These are phyloP conservation scores for Leucophenga montana DNA, from an alignment of 2,888 invertebrate species.

Conservation along the genomic window DNA sequence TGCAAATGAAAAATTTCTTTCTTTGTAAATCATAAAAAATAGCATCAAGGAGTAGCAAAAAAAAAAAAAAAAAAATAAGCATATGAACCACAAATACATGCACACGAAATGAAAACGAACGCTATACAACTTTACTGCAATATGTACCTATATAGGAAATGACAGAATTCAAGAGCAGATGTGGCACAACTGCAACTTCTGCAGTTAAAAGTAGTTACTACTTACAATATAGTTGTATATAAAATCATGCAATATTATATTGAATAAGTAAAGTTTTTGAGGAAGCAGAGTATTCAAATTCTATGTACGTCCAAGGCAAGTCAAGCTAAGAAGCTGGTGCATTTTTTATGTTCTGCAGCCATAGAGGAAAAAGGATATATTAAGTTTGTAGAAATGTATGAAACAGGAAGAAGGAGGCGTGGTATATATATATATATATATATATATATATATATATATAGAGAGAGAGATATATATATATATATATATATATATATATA, in stretches of 20 bases:
- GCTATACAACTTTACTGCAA: not conserved
- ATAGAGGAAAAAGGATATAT: too few relatives aligned
- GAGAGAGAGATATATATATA: too few relatives aligned
- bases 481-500: too few relatives aligned
- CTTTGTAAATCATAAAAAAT: constrained; percentile 5
- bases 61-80: too few relatives aligned
- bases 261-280: not conserved
- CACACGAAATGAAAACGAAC: constrained; percentile 15
- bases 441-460: too few relatives aligned
- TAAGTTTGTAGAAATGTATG: too few relatives aligned
- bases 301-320: not conserved
- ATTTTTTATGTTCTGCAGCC: too few relatives aligned
- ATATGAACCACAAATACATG: constrained; percentile 9
- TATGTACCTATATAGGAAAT: not conserved
- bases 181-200: not conserved
- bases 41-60: not conserved
- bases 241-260: too few relatives aligned
- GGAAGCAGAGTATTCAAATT: not conserved
- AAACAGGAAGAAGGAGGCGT: too few relatives aligned
- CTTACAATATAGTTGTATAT: not conserved
- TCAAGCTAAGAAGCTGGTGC: constrained; percentile 2
- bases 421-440: too few relatives aligned
- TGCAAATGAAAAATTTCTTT: constrained; percentile 30
- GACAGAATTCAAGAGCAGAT: constrained; percentile 9
- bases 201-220: not conserved